phyloP scores from a whole-genome alignment of 23 tunicate genomes.

The Styela plicata region DNA sequence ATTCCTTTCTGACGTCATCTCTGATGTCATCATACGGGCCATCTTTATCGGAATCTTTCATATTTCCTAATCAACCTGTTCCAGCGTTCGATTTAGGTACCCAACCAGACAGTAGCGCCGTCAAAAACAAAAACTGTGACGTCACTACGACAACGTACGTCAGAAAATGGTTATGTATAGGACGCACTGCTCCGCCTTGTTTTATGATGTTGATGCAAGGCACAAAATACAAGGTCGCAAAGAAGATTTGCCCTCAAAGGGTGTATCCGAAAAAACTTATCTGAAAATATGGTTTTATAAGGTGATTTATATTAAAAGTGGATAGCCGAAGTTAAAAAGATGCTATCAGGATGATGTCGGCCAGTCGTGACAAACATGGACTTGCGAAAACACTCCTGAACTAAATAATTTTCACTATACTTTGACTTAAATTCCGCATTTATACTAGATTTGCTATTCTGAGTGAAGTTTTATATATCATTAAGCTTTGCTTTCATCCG shows the following conservation, averaged over 20 bases:
- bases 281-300: neutral
- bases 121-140: slow-evolving; percentile 18
- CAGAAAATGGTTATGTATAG: slow-evolving; percentile 18
- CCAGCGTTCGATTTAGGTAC: neutral
- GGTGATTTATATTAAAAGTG: neutral
- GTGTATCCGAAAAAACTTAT: neutral
- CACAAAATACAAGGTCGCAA: slow-evolving; percentile 3
- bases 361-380: neutral
- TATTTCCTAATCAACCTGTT: neutral
- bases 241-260: slow-evolving; percentile 20
- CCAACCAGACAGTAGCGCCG: neutral
- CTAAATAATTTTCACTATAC: neutral
- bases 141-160: slow-evolving; percentile 10
- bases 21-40: neutral
- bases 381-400: neutral
- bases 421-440: no score
- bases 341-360: neutral
- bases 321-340: neutral
- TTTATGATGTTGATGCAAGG: slow-evolving; percentile 14
- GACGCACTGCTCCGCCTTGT: slow-evolving; percentile 8
- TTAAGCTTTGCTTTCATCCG: no score
- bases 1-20: neutral
- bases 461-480: no score
- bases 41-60: neutral
- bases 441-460: no score